Evolutionary conservation across 2,797 vertebrate genomes (phyloP).

Genomic region (Myripristis jacobus): DNA sequence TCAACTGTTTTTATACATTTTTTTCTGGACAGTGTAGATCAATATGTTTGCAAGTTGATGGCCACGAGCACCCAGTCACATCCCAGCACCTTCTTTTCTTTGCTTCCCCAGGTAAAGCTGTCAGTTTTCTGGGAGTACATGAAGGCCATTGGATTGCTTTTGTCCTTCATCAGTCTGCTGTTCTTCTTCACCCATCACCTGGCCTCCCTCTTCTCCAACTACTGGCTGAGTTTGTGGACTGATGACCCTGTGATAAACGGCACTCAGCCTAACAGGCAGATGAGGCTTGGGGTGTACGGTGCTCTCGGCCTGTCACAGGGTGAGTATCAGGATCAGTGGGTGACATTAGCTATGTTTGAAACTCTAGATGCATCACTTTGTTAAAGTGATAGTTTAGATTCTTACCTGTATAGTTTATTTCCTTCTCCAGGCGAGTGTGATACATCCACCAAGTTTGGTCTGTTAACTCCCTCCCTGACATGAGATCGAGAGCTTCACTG

Average conservation of each 20-base stretch:
- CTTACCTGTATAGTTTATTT: no score
- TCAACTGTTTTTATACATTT: neutral
- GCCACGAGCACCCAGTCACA: neutral
- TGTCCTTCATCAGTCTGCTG: constrained; percentile 88
- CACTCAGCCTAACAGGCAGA: constrained; percentile 86
- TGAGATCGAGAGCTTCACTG: no score
- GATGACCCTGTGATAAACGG: constrained; percentile 93
- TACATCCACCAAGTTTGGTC: no score
- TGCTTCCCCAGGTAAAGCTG: constrained; percentile 87
- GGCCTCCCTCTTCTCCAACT: constrained; percentile 91
- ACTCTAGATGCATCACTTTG: no score
- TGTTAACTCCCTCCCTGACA: no score
- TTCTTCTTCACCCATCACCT: constrained; percentile 90
- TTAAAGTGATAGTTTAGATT: no score
- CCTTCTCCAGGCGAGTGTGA: no score
- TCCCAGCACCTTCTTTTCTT: neutral
- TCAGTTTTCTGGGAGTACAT: constrained; percentile 94
- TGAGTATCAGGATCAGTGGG: constrained; percentile 51
- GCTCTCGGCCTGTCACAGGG: constrained; percentile 91
- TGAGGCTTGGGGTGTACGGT: constrained; percentile 92
- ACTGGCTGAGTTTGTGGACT: constrained; percentile 97
- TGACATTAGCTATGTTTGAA: no score
- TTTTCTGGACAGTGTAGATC: neutral
- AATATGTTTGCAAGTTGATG: neutral
- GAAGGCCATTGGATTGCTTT: constrained; percentile 89